Base-by-base conservation (phyloP, 2,797 vertebrate species). In the Sebastes kiyomatsui region DNA sequence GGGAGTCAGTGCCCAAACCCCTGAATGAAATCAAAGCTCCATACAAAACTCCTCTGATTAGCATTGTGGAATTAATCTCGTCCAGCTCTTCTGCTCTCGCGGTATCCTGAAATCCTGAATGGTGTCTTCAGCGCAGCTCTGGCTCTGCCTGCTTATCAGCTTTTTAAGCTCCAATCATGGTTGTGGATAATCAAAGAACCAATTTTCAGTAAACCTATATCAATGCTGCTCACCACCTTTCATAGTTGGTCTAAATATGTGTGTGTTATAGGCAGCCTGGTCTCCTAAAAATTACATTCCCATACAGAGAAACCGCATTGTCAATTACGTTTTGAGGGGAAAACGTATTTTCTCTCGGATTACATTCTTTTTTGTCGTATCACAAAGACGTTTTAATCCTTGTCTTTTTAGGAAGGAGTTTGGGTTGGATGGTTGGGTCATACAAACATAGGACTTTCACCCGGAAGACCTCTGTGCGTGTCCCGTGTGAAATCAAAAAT, bases 1-100 rank as follows among this genome's bases (percentile, higher is more conserved):
- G 80, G 78, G 87, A 77, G 85, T 72, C 73, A n/a, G 85, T 56
- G 79, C 77, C 79, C 73, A 85, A 84, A 88, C 72, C 89, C 69
- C 86, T 92, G 88, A 94, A 92, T 91, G 86, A 90, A 93, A 93
- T 92, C 93, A 92, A 91, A 93, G 93, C 92, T 87, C 75, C 69
- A 86, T 84, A 92, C 89, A 92, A 88, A 92, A 91, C 85, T 93
- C 75, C 79, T 85, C 77, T 94, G 93, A 94, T 94, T 94, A 94
- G 85, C 89, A 84, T 87, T 89, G 88, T 89, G 81, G 81, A 90
- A 90, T 92, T 90, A 92, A 93, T 92, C 89, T 92, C 88, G 83
- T 83, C 79, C 61, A 83, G 86, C 81, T 87, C 65, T 70, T 72
- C 80, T 89, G 62, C 85, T 82, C 80, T 88, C 69, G n/a, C 65